phyloP scores from a whole-genome alignment of 64 coral and sea anemone genomes.

The Montipora foliosa region DNA sequence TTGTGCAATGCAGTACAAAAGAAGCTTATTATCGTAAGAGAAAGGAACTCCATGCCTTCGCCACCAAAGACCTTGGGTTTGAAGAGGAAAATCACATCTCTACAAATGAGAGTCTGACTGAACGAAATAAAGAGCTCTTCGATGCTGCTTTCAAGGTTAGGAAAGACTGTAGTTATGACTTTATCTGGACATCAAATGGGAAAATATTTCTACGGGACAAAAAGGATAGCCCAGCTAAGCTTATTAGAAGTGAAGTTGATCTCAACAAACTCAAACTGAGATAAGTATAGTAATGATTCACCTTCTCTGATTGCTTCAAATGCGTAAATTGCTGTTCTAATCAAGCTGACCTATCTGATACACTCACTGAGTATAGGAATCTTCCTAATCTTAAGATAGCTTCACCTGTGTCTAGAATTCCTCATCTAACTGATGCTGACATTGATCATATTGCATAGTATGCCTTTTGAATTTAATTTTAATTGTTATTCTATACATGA shows the following conservation, averaged over 20 bases:
- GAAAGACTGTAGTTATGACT: background rate
- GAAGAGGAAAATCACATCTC: background rate
- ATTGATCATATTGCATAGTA: slow-evolving; percentile 9
- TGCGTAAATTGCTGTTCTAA: no score
- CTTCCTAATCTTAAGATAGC: slow-evolving; percentile 14
- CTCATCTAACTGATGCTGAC: slow-evolving; percentile 8
- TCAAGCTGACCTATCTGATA: no score
- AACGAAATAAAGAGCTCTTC: background rate
- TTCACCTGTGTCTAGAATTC: slow-evolving; percentile 31
- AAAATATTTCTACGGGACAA: no score
- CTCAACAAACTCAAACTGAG: no score
- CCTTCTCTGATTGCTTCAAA: no score
- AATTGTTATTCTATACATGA: background rate
- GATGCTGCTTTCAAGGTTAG: background rate
- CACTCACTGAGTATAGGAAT: no score
- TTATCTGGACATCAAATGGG: no score
- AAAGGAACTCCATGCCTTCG: background rate
- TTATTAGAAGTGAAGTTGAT: no score
- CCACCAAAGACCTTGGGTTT: background rate
- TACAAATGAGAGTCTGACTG: background rate
- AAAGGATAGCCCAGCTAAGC: no score
- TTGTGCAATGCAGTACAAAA: background rate
- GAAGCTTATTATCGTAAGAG: background rate
- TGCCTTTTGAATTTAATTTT: slow-evolving; percentile 2
- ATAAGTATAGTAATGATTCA: no score